These are phyloP conservation scores for Drosophila grimshawi DNA, from an alignment of 1,140 invertebrate species.

Conservation along the genomic window DNA sequence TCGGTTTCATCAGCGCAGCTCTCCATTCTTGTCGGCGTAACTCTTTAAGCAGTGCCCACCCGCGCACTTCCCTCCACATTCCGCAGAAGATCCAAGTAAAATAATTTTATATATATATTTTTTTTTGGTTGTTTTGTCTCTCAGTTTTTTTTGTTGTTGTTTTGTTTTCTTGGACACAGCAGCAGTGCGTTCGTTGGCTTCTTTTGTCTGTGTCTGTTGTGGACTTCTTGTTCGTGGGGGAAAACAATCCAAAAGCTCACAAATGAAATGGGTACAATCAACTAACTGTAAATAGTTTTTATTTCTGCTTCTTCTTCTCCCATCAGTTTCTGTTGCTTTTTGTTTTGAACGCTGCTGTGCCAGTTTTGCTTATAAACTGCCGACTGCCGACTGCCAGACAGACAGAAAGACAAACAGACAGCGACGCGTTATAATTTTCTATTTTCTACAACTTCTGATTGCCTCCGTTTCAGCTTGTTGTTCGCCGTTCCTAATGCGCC, in stretches of 20 bases:
- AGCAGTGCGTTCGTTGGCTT: conserved; percentile 75
- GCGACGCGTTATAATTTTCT: conserved; percentile 73
- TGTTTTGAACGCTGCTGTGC: conserved; percentile 41
- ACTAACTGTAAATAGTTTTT: conserved; percentile 80
- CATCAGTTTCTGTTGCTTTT: conserved; percentile 47
- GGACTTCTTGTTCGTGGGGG: conserved; percentile 44
- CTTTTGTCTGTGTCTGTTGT: conserved; percentile 58
- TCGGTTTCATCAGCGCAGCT: conserved; percentile 60
- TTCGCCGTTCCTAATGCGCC: neutral
- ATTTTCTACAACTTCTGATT: conserved; percentile 65
- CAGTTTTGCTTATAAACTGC: conserved; percentile 46
- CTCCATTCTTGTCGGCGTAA: conserved; percentile 8
- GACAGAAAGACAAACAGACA: neutral
- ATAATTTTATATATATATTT: conserved; percentile 36
- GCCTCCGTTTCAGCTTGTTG: conserved; percentile 33
- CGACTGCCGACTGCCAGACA: conserved; percentile 3
- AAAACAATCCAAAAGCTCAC: conserved; percentile 74
- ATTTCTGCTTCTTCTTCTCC: conserved; percentile 46
- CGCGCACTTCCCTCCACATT: conserved; percentile 23
- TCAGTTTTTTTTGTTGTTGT: conserved; percentile 25
- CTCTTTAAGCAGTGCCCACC: conserved; percentile 21
- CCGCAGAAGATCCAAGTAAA: conserved; percentile 14
- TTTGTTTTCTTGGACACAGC: conserved; percentile 59
- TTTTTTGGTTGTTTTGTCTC: conserved; percentile 23
- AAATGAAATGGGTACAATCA: conserved; percentile 82